Conservation (phyloP, 2,113 vertebrate genomes). For the Misgurnus mizolepis region DNA sequence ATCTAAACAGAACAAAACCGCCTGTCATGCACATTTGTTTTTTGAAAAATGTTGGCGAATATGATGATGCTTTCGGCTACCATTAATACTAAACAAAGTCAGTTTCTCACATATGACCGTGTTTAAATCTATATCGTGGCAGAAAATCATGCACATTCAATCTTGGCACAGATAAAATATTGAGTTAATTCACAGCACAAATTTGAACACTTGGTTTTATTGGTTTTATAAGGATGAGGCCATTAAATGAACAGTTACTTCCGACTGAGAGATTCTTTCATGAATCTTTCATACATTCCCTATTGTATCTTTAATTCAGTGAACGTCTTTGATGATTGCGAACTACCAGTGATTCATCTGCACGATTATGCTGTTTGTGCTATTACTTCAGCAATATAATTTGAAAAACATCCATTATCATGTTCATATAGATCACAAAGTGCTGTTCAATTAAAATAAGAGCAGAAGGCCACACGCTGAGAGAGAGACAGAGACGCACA, state of each 20-base stretch:
- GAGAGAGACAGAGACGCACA: not conserved
- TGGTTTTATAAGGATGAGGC: not conserved
- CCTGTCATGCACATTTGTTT: not conserved
- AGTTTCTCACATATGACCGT: too few species aligned
- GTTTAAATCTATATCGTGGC: too few species aligned
- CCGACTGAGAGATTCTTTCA: not conserved
- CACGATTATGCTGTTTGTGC: not conserved
- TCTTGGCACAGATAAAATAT: not conserved
- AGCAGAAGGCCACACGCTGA: constrained; percentile 50
- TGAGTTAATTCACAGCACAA: not conserved
- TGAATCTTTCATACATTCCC: constrained; percentile 13
- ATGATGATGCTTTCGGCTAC: not conserved
- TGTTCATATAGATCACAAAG: not conserved
- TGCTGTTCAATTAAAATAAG: constrained; percentile 10
- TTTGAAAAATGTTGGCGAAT: not conserved
- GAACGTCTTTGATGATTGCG: not conserved
- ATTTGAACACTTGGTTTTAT: not conserved
- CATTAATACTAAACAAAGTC: not conserved
- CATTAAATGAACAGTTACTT: not conserved
- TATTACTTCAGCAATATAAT: not conserved
- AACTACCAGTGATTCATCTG: not conserved
- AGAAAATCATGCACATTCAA: too few species aligned
- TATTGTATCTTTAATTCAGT: not conserved
- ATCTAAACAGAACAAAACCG: not conserved
- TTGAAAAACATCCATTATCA: constrained; percentile 14